Evolutionary conservation across 1,140 invertebrate species (phyloP), one percentile per base, ranked within the genome.

Genomic region (Diorhabda sublineata): DNA sequence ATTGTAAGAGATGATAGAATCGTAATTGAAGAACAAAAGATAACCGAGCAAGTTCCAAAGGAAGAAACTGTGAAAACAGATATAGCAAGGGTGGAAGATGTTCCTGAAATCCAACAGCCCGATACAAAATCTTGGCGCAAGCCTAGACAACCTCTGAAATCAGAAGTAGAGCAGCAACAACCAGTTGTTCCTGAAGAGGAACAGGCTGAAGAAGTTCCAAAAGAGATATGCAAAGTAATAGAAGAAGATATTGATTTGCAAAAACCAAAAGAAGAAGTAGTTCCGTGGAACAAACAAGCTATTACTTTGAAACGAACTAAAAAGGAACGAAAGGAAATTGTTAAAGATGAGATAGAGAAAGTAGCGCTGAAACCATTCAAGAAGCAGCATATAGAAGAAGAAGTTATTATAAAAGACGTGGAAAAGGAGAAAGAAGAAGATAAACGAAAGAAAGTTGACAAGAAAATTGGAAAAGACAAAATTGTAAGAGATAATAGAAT

Each of bases 211-310:
- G 59, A 61, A 8, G 42, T 3, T n/a, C 42, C 59, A 4, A 44
- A 45, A 66, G 69, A 76, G 72, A 77, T 43, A 2, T 76, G 80
- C 65, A 78, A 79, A 42, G 81, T 79, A 80, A 81, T 74, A 41
- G 75, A 82, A 69, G 77, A 83, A 73, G 77, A 75, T 70, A 74
- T 82, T 45, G 76, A 71, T 45, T 57, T 83, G 4, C 83, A 81
- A 70, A 79, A 76, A 26, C 66, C 52, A 43, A 70, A 66, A 61
- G 57, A 68, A 62, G 78, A 0, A 78, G 77, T 76, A 11, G 47
- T 66, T 42, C 52, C 45, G 41, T 67, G 58, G 52, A 67, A 60
- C 42, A 67, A 67, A 9, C 57, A 45, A 67, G 4, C 11, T 41
- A 64, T 64, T 45, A 42, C n/a, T 56, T 44, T 64, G 59, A 61